Evolutionary conservation across 2,797 vertebrate genomes (phyloP), one percentile per base, ranked within the genome.

Genomic region (Cygnus olor): DNA sequence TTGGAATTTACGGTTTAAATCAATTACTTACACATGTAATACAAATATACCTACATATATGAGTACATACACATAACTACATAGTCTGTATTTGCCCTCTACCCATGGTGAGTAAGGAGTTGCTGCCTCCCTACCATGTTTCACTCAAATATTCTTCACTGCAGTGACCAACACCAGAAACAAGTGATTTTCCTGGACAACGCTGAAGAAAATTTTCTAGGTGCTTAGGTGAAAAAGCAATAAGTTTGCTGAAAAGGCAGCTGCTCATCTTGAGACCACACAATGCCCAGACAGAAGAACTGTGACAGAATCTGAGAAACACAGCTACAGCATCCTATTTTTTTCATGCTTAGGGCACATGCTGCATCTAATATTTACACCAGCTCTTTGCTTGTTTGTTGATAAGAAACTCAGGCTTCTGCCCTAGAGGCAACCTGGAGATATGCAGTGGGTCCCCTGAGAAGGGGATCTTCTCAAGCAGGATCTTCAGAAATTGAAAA

Each of bases 371-470:
- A 38, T 16, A 11, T 47, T 78, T 73, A 47, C 6, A 32, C 5
- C 11, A 32, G 21, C 8, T 53, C 19, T 32, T 54, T 45, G 2
- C 25, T 87, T 72, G 8, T 44, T 25, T 69, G 12, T 53, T 34
- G 22, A 47, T 32, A 53, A 24, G 27, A 80, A 42, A 16, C 8
- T 85, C 30, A 40, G 10, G 8, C 57, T 88, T 74, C 57, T 74
- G 14, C 11, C 16, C 44, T 80, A 40, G 9, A 0, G 0, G 38
- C 7, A 76, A 36, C 10, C 6, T 32, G 34, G 38, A 86, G 14
- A 54, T 11, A 24, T 5, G 14, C 10, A 72, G 6, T 0, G 0
- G 8, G 22, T n/a, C 25, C 14, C 16, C 83, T 22, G 15, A 51
- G 42, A 21, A 42, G 3, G 9, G 18, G 38, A 34, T 44, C 9